Conservation (phyloP, 1,140 invertebrate species). For the Musca domestica region DNA sequence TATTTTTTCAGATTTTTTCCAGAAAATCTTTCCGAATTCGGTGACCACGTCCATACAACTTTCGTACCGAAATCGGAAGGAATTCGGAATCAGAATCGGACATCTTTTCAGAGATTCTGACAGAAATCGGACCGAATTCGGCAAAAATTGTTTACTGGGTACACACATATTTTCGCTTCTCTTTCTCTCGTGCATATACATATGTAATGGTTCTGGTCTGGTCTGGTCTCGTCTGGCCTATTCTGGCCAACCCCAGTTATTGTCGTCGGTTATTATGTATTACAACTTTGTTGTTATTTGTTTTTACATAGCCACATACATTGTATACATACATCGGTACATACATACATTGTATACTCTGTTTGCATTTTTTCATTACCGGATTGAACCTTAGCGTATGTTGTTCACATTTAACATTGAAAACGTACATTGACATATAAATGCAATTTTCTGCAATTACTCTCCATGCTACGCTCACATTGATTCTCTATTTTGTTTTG, state of each 20-base stretch:
- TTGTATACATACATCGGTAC: background rate
- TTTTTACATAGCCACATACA: background rate
- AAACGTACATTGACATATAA: conserved; percentile 17
- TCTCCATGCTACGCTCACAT: too few species aligned
- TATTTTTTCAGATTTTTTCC: too few species aligned
- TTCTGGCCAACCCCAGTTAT: background rate
- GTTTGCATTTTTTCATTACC: background rate
- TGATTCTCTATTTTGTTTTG: too few species aligned
- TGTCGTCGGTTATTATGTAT: background rate
- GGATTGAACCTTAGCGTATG: conserved; percentile 1
- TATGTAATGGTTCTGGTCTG: background rate
- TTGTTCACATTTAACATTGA: conserved; percentile 19
- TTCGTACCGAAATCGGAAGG: too few species aligned
- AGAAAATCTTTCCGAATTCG: too few species aligned
- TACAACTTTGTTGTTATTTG: background rate
- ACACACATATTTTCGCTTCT: too few species aligned
- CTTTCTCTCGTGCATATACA: too few species aligned
- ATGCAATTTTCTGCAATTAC: background rate
- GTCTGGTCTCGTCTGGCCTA: background rate
- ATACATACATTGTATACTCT: background rate
- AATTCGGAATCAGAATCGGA: too few species aligned
- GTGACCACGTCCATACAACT: too few species aligned
- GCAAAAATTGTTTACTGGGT: too few species aligned
- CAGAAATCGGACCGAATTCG: too few species aligned
- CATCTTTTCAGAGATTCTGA: too few species aligned